These are phyloP conservation scores for Synergus umbraculus DNA, from an alignment of 2,888 invertebrate genomes.

Conservation along the genomic window DNA sequence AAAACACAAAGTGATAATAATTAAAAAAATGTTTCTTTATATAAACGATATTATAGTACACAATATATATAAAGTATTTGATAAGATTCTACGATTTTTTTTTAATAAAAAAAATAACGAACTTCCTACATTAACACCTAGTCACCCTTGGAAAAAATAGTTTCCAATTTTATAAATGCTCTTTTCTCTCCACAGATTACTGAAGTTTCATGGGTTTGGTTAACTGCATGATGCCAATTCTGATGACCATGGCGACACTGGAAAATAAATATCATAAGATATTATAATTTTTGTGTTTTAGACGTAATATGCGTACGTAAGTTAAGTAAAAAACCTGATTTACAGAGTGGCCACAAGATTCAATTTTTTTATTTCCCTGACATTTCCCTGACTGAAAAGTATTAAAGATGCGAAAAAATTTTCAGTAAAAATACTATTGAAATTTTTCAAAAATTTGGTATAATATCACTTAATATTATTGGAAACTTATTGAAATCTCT, in stretches of 20 bases:
- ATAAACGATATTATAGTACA: background rate
- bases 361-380: no score
- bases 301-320: background rate
- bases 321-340: no score
- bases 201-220: conserved; percentile 36
- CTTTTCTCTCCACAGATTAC: conserved; percentile 34
- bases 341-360: no score
- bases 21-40: background rate
- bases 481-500: no score
- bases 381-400: no score
- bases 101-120: background rate
- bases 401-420: no score
- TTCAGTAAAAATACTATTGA: no score
- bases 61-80: background rate
- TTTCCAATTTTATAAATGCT: conserved; percentile 3
- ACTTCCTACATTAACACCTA: background rate
- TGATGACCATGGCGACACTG: conserved; percentile 74
- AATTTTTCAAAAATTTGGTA: no score
- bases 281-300: conserved; percentile 7
- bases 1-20: background rate
- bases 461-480: no score
- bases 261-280: conserved; percentile 55
- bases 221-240: conserved; percentile 58
- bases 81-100: background rate
- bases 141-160: background rate